Percentiles rank a stretch among this genome's conserved stretches.
These are phyloP conservation scores for Sinella curviseta DNA, from an alignment of 1,140 invertebrate genomes.

Conservation along the genomic window DNA sequence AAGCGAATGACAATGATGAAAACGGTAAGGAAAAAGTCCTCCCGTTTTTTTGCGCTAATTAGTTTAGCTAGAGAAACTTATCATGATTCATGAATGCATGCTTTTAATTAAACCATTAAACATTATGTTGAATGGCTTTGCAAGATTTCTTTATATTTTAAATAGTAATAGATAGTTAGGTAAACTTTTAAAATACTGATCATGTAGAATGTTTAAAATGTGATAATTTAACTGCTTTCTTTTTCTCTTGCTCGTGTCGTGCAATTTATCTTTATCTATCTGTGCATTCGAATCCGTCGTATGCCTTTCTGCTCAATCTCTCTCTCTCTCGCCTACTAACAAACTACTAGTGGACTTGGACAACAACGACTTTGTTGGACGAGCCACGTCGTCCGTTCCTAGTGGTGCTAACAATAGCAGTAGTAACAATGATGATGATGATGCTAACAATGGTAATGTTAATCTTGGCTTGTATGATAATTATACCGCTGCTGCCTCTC, in stretches of 20 bases:
- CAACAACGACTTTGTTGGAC: neutral
- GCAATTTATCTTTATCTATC: neutral
- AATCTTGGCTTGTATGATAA: neutral
- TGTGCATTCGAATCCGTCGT: too few species aligned
- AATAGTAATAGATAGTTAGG: too few species aligned
- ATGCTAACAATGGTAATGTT: neutral
- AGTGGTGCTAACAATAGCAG: neutral
- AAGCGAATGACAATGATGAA: neutral
- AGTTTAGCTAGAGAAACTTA: too few species aligned
- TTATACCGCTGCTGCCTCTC: neutral
- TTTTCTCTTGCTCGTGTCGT: neutral
- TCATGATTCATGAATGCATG: too few species aligned
- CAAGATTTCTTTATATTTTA: too few species aligned
- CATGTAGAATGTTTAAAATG: too few species aligned
- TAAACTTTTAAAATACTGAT: too few species aligned
- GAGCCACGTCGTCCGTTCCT: neutral
- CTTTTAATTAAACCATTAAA: too few species aligned
- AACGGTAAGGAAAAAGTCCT: too few species aligned
- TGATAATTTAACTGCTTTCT: too few species aligned
- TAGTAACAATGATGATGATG: neutral
- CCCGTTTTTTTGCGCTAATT: too few species aligned
- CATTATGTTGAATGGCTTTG: too few species aligned
- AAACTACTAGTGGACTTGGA: constrained; percentile 10
- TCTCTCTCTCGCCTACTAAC: neutral
- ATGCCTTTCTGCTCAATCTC: neutral